Evolutionary conservation across 2,888 invertebrate species (phyloP).

Genomic region (Eulithis testata): DNA sequence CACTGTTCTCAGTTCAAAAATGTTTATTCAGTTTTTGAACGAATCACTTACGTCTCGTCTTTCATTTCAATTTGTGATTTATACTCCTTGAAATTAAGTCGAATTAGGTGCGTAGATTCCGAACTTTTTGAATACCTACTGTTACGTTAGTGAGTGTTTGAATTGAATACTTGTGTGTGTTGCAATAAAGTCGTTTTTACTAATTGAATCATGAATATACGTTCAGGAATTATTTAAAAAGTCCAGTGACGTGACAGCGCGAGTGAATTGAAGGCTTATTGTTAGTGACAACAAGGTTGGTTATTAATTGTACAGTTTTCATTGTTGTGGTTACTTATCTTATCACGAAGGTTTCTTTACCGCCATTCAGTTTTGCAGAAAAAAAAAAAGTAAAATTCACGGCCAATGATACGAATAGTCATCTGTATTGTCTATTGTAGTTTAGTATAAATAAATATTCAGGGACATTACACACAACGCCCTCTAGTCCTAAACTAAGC

Average conservation of each 20-base stretch:
- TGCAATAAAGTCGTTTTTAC: slow-evolving; percentile 14
- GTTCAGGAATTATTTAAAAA: neutral
- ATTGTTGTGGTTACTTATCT: slow-evolving; percentile 34
- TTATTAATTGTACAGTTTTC: slow-evolving; percentile 9
- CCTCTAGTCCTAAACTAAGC: too few species aligned
- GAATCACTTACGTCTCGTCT: slow-evolving; percentile 4
- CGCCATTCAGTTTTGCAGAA: neutral
- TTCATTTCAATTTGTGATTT: slow-evolving; percentile 12
- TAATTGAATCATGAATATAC: neutral
- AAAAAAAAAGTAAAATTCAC: slow-evolving; percentile 1
- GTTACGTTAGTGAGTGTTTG: neutral
- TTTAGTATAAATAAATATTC: too few species aligned
- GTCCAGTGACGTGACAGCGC: neutral
- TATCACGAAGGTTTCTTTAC: slow-evolving; percentile 28
- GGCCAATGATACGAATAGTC: neutral
- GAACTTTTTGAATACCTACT: neutral
- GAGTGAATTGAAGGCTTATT: slow-evolving; percentile 6
- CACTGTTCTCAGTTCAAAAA: slow-evolving; percentile 18
- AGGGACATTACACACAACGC: too few species aligned
- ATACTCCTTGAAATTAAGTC: slow-evolving; percentile 1
- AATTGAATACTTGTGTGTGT: slow-evolving; percentile 1
- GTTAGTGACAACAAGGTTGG: slow-evolving; percentile 6
- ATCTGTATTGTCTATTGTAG: neutral
- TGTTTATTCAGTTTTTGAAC: slow-evolving; percentile 33
- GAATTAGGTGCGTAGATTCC: neutral